phyloP scores from a whole-genome alignment of 2,797 vertebrate species.

The Manis javanica region DNA sequence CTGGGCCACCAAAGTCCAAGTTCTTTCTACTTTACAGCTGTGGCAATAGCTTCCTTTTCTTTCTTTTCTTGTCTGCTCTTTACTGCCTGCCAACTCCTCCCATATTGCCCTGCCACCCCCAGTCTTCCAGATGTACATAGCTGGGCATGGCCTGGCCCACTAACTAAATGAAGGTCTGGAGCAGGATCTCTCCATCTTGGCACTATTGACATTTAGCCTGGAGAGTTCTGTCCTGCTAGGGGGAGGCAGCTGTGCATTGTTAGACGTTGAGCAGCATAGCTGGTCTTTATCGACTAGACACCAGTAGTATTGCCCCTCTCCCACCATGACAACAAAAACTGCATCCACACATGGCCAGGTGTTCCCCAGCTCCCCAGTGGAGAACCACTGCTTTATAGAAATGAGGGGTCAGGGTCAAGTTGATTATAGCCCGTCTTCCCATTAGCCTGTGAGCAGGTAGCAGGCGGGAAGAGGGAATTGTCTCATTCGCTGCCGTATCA shows the following conservation, averaged over 20 bases:
- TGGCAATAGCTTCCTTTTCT: too few relatives aligned
- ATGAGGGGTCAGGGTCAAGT: not conserved
- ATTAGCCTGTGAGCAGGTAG: not conserved
- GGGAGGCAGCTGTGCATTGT: not conserved
- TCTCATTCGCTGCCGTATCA: not conserved
- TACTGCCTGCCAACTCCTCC: not conserved
- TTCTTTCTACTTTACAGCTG: not conserved
- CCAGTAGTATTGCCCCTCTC: not conserved
- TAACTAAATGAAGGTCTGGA: not conserved
- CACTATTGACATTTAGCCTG: not conserved
- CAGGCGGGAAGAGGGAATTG: not conserved
- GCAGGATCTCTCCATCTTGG: not conserved
- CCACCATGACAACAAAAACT: not conserved
- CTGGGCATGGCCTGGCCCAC: not conserved
- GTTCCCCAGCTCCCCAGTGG: not conserved
- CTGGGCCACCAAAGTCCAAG: not conserved
- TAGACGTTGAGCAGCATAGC: not conserved
- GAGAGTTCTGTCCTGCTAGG: not conserved
- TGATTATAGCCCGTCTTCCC: not conserved
- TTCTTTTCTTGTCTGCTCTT: not conserved
- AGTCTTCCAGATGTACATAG: not conserved
- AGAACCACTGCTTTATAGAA: not conserved
- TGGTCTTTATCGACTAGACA: not conserved
- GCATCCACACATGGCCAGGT: not conserved
- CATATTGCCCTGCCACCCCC: not conserved